phyloP scores from a whole-genome alignment of 2,797 vertebrate species.

The Nasua narica region DNA sequence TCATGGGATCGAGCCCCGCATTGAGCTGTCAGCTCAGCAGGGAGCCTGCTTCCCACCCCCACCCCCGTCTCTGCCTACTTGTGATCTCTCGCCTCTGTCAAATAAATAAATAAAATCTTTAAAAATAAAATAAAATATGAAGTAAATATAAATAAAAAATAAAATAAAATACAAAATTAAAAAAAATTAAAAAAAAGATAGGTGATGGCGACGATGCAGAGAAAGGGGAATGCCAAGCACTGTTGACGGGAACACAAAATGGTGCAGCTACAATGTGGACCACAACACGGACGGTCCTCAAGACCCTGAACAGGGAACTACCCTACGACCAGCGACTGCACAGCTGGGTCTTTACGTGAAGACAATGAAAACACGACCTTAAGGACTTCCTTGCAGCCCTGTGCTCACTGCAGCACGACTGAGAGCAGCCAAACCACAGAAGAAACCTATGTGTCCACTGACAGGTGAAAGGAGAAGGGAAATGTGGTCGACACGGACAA shows the following conservation, averaged over 20 bases:
- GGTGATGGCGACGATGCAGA: neutral
- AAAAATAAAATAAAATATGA: no score
- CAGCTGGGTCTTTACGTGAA: neutral
- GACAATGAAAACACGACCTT: neutral
- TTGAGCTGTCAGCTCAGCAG: no score
- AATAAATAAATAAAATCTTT: no score
- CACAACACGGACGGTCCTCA: rapidly evolving
- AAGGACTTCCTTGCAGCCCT: neutral
- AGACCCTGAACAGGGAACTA: no score
- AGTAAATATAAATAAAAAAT: no score
- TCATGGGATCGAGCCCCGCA: no score
- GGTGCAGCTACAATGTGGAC: rapidly evolving
- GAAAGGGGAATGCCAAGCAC: neutral
- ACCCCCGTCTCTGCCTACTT: no score
- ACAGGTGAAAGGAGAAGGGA: neutral
- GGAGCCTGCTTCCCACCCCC: no score
- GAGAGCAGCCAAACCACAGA: neutral
- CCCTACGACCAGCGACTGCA: rapidly evolving
- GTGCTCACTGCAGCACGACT: rapidly evolving
- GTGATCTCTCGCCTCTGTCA: no score
- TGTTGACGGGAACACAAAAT: rapidly evolving
- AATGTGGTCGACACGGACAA: rapidly evolving
- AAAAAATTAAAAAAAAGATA: no score
- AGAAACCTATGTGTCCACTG: rapidly evolving
- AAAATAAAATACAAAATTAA: no score